A percentile compares a stretch with the other conserved stretches of the same genome.
Conservation (phyloP, 1,140 invertebrate genomes). For the Polyergus mexicanus region DNA sequence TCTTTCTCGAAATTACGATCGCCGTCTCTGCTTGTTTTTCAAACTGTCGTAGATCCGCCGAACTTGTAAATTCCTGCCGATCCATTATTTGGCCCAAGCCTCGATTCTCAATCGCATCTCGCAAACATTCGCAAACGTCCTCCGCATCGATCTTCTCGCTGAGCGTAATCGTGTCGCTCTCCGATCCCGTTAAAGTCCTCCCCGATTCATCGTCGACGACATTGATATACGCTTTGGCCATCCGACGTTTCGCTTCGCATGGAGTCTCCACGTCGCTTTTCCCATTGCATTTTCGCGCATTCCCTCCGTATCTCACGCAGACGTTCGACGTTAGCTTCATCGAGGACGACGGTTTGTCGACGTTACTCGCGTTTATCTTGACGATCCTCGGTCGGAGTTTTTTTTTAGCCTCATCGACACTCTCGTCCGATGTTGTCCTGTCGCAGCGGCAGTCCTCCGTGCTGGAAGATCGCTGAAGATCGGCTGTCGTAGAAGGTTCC, state of each 20-base stretch:
- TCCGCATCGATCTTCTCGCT: slow-evolving; percentile 6
- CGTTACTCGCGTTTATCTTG: background rate
- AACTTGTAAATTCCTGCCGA: background rate
- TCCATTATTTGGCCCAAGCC: background rate
- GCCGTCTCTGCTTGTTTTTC: background rate
- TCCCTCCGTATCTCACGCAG: background rate
- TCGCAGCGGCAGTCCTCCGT: slow-evolving; percentile 46
- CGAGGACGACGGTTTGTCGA: background rate
- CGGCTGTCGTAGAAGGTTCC: background rate
- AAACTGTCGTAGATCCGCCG: background rate
- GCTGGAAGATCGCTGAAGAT: background rate
- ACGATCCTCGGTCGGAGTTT: slow-evolving; percentile 72
- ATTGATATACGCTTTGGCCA: background rate
- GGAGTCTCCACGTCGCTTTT: background rate
- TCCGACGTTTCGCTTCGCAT: slow-evolving; percentile 11
- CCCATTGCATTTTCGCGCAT: background rate
- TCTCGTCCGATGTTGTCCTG: slow-evolving; percentile 69
- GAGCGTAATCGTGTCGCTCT: slow-evolving; percentile 9
- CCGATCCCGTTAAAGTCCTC: slow-evolving; percentile 36
- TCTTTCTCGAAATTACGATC: slow-evolving; percentile 16
- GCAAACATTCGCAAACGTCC: background rate
- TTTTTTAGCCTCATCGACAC: slow-evolving; percentile 74
- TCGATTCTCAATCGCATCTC: slow-evolving; percentile 12
- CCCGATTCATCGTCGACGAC: slow-evolving; percentile 21
- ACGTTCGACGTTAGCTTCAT: background rate